Conservation (phyloP, 2,113 vertebrate genomes). For the Raja brachyura region DNA sequence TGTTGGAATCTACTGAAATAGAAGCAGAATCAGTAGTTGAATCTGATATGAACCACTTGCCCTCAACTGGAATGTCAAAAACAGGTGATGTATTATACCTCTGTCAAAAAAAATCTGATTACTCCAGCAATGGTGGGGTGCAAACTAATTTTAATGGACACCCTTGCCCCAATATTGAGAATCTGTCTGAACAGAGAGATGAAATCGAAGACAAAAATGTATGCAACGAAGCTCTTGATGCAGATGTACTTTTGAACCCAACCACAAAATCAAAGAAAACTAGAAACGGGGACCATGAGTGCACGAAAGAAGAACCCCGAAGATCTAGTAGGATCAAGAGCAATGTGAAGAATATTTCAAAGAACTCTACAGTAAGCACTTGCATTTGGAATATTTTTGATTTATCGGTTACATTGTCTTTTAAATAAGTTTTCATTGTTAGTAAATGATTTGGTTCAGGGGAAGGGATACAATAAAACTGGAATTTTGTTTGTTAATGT, state of each 20-base stretch:
- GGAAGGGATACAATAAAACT: neutral
- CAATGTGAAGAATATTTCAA: neutral
- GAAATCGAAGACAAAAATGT: neutral
- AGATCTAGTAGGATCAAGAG: neutral
- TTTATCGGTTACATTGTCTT: neutral
- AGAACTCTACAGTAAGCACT: neutral
- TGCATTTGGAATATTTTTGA: neutral
- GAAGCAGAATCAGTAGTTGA: neutral
- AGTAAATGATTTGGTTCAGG: neutral
- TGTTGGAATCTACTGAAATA: neutral
- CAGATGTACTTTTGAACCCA: neutral
- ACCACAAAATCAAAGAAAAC: neutral
- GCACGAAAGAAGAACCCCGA: conserved; percentile 1
- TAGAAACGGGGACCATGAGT: neutral
- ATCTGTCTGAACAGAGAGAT: neutral
- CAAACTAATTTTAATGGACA: no score
- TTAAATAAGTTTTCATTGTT: neutral
- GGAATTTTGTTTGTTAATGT: no score
- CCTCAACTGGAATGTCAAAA: neutral
- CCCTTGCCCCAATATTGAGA: neutral
- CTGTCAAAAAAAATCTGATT: neutral
- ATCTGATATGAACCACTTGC: no score
- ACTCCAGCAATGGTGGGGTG: neutral
- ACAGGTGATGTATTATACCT: neutral
- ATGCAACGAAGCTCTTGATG: neutral